Conservation (phyloP, 2,888 invertebrate species). For the Shargacucullia verbasci region DNA sequence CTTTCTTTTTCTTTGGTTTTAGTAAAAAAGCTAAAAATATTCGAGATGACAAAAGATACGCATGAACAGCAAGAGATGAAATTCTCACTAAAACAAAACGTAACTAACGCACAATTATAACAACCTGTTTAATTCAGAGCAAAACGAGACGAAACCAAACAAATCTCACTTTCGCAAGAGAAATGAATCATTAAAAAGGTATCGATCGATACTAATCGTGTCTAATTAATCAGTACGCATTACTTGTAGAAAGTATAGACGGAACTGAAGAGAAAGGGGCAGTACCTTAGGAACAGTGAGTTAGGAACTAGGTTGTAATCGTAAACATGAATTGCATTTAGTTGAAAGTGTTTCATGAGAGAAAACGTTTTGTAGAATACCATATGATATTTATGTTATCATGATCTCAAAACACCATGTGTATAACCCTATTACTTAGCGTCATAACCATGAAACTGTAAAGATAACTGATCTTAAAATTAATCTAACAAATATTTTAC, state of each 20-base stretch:
- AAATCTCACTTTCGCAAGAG: constrained; percentile 70
- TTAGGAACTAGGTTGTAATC: constrained; percentile 51
- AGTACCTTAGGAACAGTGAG: constrained; percentile 56
- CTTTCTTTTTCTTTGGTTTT: too few species aligned
- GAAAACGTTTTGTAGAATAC: constrained; percentile 41
- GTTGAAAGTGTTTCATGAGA: constrained; percentile 49
- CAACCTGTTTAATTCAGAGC: constrained; percentile 47
- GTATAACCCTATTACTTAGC: constrained; percentile 4
- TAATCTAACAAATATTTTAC: too few species aligned
- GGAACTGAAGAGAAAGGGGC: constrained; percentile 82
- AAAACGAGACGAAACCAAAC: constrained; percentile 60
- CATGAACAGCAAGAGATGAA: constrained; percentile 25
- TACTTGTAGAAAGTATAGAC: constrained; percentile 79
- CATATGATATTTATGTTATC: constrained; percentile 24
- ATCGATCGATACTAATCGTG: constrained; percentile 78
- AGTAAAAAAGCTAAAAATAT: too few species aligned
- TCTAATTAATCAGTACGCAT: constrained; percentile 87
- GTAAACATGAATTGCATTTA: constrained; percentile 47
- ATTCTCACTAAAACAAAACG: constrained; percentile 28
- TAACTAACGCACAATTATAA: constrained; percentile 43
- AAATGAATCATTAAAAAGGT: constrained; percentile 70
- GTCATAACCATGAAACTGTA: neutral
- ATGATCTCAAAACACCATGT: constrained; percentile 10
- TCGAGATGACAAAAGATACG: constrained; percentile 2
- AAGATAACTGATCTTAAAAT: neutral